phyloP scores from a whole-genome alignment of 2,113 vertebrate genomes.

The Nycticebus coucang region DNA sequence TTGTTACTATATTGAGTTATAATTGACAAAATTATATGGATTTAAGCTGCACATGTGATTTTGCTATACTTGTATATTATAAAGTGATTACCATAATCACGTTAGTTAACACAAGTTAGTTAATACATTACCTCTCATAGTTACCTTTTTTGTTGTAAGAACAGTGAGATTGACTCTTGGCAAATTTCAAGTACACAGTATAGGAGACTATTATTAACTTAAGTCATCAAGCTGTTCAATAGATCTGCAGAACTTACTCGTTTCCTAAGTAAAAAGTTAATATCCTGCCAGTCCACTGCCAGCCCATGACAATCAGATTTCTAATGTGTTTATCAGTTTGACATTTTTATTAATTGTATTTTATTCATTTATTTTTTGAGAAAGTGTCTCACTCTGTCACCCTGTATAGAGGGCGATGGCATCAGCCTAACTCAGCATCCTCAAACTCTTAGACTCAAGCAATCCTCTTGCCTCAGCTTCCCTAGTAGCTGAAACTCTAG shows the following conservation, averaged over 20 bases:
- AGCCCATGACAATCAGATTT: neutral
- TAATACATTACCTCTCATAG: neutral
- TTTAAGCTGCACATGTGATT: neutral
- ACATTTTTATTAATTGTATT: no score
- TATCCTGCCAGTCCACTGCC: fast-evolving
- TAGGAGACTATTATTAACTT: neutral
- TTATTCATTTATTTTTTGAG: no score
- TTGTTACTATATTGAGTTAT: neutral
- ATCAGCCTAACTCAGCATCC: no score
- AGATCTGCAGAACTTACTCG: neutral
- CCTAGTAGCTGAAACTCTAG: no score
- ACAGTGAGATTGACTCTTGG: neutral
- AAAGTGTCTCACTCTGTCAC: no score
- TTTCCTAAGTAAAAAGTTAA: neutral
- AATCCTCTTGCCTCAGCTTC: no score
- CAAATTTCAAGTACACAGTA: neutral
- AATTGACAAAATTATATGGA: neutral
- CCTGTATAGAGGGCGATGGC: no score
- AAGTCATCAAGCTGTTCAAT: neutral
- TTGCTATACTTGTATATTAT: neutral
- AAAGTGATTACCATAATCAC: neutral
- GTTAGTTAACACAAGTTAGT: neutral
- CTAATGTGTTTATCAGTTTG: neutral
- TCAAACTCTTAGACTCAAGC: no score
- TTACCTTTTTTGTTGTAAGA: neutral